Percentiles rank a stretch among this genome's conserved stretches.
phyloP scores from a whole-genome alignment of 2,888 invertebrate genomes.

The Chrysomela aeneicollis region DNA sequence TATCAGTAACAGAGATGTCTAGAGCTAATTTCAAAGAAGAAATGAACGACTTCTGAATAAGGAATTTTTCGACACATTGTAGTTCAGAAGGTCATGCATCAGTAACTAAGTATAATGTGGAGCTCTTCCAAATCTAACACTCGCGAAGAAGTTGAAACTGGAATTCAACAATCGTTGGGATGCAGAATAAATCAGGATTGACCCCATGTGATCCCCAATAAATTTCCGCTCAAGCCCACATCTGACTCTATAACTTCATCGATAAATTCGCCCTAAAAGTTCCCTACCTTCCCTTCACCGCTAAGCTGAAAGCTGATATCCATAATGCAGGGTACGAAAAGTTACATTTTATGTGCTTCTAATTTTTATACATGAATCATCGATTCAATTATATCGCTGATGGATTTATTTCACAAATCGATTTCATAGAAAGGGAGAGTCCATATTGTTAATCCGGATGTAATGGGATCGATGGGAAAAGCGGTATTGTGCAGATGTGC shows the following conservation, averaged over 20 bases:
- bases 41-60: too few relatives aligned
- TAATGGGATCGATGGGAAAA: not conserved
- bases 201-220: slow-evolving; percentile 1
- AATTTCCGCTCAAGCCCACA: not conserved
- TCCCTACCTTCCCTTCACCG: not conserved
- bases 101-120: too few relatives aligned
- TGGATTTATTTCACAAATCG: not conserved
- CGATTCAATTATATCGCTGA: not conserved
- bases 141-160: not conserved
- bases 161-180: not conserved
- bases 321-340: not conserved
- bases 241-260: slow-evolving; percentile 5
- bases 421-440: not conserved
- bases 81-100: too few relatives aligned
- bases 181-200: slow-evolving; percentile 5
- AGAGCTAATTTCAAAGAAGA: too few relatives aligned
- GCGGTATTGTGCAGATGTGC: not conserved
- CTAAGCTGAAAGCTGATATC: not conserved
- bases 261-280: not conserved
- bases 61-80: too few relatives aligned
- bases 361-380: not conserved
- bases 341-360: not conserved
- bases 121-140: not conserved
- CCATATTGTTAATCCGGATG: not conserved
- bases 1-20: too few relatives aligned